Conservation (phyloP, 2,888 invertebrate genomes). For the Macaria notata region DNA sequence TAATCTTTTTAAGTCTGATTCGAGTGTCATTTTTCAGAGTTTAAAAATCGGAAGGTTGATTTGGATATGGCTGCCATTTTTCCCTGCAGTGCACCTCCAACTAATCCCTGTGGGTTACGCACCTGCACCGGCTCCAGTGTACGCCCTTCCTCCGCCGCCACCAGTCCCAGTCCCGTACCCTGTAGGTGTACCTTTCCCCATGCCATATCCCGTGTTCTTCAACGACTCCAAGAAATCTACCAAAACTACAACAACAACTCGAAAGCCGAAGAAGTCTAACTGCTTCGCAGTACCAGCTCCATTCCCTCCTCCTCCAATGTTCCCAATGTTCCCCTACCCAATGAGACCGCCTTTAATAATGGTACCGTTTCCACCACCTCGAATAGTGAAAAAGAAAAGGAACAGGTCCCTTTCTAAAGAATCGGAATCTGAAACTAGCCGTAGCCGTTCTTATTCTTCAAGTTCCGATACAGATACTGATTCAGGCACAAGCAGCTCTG, state of each 20-base stretch:
- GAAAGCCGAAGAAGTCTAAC: neutral
- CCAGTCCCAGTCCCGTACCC: slow-evolving; percentile 15
- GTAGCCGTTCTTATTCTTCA: no score
- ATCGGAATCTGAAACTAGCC: no score
- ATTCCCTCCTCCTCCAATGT: slow-evolving; percentile 5
- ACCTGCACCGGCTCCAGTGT: slow-evolving; percentile 9
- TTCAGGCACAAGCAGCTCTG: no score
- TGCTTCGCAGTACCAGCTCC: slow-evolving; percentile 14
- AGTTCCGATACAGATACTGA: no score
- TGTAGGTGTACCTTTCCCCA: neutral
- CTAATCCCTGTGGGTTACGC: slow-evolving; percentile 10
- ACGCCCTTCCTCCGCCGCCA: slow-evolving; percentile 16
- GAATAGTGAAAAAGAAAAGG: neutral
- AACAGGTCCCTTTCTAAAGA: no score
- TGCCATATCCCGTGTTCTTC: slow-evolving; percentile 14
- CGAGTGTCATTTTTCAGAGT: slow-evolving; percentile 3
- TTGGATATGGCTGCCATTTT: slow-evolving; percentile 7
- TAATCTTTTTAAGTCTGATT: neutral
- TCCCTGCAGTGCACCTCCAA: slow-evolving; percentile 11
- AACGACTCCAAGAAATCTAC: slow-evolving; percentile 9
- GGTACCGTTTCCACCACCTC: slow-evolving; percentile 8
- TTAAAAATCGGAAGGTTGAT: slow-evolving; percentile 1
- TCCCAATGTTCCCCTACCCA: neutral
- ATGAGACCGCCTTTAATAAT: slow-evolving; percentile 9
- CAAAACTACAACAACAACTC: slow-evolving; percentile 6